Base-by-base conservation (phyloP, 1,140 invertebrate genomes). In the Drosophila guanche region DNA sequence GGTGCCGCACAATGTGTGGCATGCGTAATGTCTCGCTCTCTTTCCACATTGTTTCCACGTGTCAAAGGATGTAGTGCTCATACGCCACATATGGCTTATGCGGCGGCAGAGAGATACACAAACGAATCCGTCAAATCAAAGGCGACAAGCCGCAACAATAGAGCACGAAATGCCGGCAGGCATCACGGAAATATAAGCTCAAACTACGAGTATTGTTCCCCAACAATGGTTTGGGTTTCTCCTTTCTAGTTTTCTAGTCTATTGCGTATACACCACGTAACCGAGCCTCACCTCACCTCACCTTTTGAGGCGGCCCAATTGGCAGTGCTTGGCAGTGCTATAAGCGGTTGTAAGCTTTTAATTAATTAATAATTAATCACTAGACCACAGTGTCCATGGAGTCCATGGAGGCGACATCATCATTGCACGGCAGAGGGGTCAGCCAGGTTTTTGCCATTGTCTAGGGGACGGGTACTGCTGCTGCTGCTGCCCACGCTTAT, bases 311-410 rank as follows among this genome's bases (percentile, higher is more conserved):
- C 33, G 25, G 5, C 25, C 25, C 33, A 10, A 37, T 37, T 37
- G 10, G 10, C 10, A 37, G 33, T 37, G 10, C 10, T 6, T 27
- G 52, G 57, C 37, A 43, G 29, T 12, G 22, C 62, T 37, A 54
- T 71, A 84, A 84, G 76, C 76, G 54, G 42, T 53, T 52, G 63
- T 76, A 88, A 89, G 83, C 83, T 70, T 59, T 72, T 89, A 83
- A 88, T 88, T 88, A 83, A 83, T 88, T 89, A 76, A 79, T 78
- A 88, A 88, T 88, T 83, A 83, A 76, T 79, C 83, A 78, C 67
- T 48, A 86, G 65, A 58, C 61, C 62, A 40, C 45, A 43, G 65
- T 8, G 16, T 20, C 16, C 16, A 20, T 20, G 42, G 47, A 55
- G 61, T 47, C 52, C 68, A 25, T 47, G 10, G 57, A 63, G 56